Evolutionary conservation across 2,113 vertebrate species (phyloP).

Genomic region (Pangasianodon hypophthalmus): DNA sequence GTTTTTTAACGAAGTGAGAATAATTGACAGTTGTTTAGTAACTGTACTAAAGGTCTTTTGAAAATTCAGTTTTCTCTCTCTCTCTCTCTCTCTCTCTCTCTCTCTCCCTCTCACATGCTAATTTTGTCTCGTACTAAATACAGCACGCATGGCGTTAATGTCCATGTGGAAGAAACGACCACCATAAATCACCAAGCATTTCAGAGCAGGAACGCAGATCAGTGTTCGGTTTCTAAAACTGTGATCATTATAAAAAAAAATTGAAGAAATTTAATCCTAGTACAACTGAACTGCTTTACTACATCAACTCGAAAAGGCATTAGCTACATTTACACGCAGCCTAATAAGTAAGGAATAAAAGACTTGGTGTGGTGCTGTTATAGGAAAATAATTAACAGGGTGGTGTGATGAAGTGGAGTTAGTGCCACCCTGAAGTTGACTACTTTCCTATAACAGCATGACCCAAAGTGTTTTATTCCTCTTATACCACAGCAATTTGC

Average conservation of each 20-base stretch:
- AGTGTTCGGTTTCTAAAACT: background rate
- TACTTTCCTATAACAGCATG: background rate
- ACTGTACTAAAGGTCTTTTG: no score
- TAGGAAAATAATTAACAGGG: background rate
- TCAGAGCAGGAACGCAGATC: background rate
- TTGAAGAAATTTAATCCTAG: background rate
- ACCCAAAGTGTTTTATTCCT: background rate
- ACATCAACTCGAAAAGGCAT: background rate
- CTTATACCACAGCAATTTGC: background rate
- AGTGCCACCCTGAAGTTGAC: background rate
- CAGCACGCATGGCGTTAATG: background rate
- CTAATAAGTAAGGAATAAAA: background rate
- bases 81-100: background rate
- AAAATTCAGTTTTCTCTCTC: background rate
- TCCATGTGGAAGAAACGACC: background rate
- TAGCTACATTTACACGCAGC: background rate
- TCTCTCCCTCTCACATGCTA: background rate
- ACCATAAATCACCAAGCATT: background rate
- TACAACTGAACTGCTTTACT: background rate
- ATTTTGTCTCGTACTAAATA: background rate
- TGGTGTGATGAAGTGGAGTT: background rate
- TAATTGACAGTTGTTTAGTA: no score
- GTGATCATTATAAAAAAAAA: background rate
- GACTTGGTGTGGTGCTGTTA: background rate
- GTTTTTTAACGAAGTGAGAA: no score